Evolutionary conservation across 2,797 vertebrate species (phyloP).

Genomic region (Tachyglossus aculeatus): DNA sequence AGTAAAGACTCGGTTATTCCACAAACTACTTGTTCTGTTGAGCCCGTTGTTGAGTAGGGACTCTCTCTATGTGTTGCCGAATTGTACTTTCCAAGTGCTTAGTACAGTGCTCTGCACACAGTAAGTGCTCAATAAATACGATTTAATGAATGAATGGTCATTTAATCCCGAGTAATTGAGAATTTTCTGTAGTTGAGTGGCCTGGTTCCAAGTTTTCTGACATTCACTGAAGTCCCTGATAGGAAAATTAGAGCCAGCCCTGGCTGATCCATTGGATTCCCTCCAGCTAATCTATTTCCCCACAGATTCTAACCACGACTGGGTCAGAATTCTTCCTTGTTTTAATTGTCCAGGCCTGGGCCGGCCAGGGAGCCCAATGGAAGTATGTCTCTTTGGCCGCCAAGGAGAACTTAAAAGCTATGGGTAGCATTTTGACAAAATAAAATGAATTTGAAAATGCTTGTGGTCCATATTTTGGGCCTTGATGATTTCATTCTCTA

Average conservation of each 20-base stretch:
- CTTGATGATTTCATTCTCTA: background rate
- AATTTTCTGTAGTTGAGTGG: too few species aligned
- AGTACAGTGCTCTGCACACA: background rate
- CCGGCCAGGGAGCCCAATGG: background rate
- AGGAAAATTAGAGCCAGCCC: background rate
- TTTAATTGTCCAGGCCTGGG: background rate
- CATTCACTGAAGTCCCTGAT: background rate
- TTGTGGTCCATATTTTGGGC: background rate
- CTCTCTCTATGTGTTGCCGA: background rate
- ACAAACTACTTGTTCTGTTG: too few species aligned
- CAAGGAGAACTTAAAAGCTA: slow-evolving; percentile 32
- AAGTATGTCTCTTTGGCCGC: slow-evolving; percentile 55
- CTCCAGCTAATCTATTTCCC: background rate
- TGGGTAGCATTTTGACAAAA: slow-evolving; percentile 43
- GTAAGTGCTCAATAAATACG: background rate
- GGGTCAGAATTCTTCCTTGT: background rate
- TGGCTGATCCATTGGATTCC: background rate
- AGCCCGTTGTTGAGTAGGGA: background rate
- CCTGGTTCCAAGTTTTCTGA: too few species aligned
- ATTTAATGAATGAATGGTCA: background rate
- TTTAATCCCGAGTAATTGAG: too few species aligned
- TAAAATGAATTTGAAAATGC: slow-evolving; percentile 37
- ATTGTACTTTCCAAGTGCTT: fast-evolving
- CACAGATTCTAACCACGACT: too few species aligned
- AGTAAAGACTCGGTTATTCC: background rate